A percentile compares a stretch with the other conserved stretches of the same genome.
phyloP scores from a whole-genome alignment of 1,140 invertebrate species.

The Chelonus insularis region DNA sequence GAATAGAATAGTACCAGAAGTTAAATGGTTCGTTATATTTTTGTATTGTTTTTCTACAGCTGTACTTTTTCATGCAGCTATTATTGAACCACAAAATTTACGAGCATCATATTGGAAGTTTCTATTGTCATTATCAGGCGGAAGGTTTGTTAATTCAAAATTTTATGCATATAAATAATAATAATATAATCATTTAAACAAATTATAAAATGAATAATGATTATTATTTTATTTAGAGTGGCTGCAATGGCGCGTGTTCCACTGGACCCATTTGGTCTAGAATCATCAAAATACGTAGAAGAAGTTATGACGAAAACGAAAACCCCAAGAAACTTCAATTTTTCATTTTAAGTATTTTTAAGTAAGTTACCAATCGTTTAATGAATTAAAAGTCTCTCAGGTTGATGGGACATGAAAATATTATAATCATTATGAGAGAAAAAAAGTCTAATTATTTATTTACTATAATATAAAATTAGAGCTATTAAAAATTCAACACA shows the following conservation, averaged over 20 bases:
- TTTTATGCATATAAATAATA: conserved; percentile 13
- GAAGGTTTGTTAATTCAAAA: conserved; percentile 65
- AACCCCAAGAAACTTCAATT: conserved; percentile 43
- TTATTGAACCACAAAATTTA: conserved; percentile 77
- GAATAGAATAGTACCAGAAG: conserved; percentile 62
- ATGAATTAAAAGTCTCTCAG: too few relatives aligned
- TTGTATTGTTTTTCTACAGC: conserved; percentile 81
- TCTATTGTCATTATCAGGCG: conserved; percentile 73
- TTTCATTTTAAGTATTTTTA: conserved; percentile 43
- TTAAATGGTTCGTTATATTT: conserved; percentile 68
- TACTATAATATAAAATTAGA: too few relatives aligned
- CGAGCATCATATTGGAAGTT: conserved; percentile 85
- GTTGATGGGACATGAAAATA: too few relatives aligned
- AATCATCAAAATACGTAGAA: conserved; percentile 54
- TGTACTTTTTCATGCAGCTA: conserved; percentile 77
- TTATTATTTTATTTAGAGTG: conserved; percentile 60
- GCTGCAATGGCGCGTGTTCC: conserved; percentile 61
- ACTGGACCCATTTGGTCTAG: conserved; percentile 65
- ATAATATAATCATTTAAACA: too few relatives aligned
- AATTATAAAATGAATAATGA: too few relatives aligned
- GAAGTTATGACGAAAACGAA: conserved; percentile 51
- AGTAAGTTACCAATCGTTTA: too few relatives aligned
- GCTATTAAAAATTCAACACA: too few relatives aligned
- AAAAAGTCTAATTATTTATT: too few relatives aligned
- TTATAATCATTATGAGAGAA: too few relatives aligned